Conservation (phyloP, 2,888 invertebrate genomes). For the Muschampia plurimacula region DNA sequence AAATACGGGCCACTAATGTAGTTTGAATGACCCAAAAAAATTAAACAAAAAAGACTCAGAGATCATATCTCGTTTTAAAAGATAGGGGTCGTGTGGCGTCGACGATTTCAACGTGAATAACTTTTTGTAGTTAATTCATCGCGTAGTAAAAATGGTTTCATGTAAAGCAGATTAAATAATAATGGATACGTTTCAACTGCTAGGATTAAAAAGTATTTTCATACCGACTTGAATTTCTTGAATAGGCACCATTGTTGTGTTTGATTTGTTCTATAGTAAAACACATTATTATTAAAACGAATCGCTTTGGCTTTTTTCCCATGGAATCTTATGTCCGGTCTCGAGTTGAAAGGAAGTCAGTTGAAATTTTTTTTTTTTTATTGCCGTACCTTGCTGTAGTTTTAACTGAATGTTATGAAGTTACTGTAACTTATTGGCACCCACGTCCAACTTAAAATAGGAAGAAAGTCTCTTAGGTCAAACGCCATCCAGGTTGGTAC, state of each 20-base stretch:
- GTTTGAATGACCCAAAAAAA: slow-evolving; percentile 10
- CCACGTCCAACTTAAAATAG: no score
- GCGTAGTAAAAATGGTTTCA: background rate
- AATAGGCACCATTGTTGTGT: background rate
- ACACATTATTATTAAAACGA: no score
- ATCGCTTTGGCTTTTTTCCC: no score
- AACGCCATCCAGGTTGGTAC: no score
- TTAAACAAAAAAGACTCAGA: slow-evolving; percentile 4
- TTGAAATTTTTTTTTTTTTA: no score
- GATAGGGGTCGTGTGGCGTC: slow-evolving; percentile 9
- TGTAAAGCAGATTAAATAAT: background rate
- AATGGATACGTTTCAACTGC: background rate
- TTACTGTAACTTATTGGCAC: no score
- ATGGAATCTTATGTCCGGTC: no score
- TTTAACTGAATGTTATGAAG: no score
- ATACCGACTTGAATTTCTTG: background rate
- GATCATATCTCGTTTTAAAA: slow-evolving; percentile 16
- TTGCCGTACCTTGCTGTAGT: no score
- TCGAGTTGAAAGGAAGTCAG: no score
- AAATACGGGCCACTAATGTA: background rate
- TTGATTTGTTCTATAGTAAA: no score
- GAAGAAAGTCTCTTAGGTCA: no score
- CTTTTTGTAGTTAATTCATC: slow-evolving; percentile 1
- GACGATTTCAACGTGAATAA: slow-evolving; percentile 6
- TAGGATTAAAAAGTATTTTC: background rate